A percentile compares a stretch with the other conserved stretches of the same genome.
Evolutionary conservation across 1,140 invertebrate genomes (phyloP).

Genomic region (Cotesia typhae): DNA sequence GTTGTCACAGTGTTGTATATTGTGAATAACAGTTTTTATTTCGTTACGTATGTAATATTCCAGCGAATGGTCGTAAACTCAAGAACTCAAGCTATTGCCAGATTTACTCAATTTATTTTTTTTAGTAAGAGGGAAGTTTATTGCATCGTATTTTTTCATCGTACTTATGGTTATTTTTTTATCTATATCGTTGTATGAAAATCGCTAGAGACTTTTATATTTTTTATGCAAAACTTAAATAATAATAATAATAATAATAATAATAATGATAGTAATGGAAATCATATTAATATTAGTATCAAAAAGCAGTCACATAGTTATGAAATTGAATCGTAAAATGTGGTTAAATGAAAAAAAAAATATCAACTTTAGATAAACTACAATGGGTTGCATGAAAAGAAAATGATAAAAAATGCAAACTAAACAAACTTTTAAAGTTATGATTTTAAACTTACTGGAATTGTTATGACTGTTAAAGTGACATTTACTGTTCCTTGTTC

Average conservation of each 20-base stretch:
- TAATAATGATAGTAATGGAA: no score
- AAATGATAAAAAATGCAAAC: background rate
- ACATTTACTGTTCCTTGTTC: constrained; percentile 71
- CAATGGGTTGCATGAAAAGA: background rate
- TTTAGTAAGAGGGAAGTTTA: background rate
- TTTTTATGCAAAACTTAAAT: no score
- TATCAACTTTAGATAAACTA: background rate
- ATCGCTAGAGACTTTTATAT: no score
- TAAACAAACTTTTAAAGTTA: background rate
- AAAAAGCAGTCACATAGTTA: background rate
- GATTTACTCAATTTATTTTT: constrained; percentile 4
- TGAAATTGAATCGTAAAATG: background rate
- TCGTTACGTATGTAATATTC: constrained; percentile 17
- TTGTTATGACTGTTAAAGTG: constrained; percentile 74
- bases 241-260: no score
- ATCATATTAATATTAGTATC: no score
- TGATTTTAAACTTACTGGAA: constrained; percentile 67
- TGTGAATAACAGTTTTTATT: constrained; percentile 30
- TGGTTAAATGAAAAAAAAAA: background rate
- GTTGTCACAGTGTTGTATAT: constrained; percentile 22
- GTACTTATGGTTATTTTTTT: background rate
- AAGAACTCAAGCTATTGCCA: background rate
- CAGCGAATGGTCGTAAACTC: constrained; percentile 22
- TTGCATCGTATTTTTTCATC: background rate
- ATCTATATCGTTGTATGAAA: no score